A percentile compares a stretch with the other conserved stretches of the same genome.
Evolutionary conservation across 2,888 invertebrate genomes (phyloP).

Genomic region (Linnaemya vulpina): DNA sequence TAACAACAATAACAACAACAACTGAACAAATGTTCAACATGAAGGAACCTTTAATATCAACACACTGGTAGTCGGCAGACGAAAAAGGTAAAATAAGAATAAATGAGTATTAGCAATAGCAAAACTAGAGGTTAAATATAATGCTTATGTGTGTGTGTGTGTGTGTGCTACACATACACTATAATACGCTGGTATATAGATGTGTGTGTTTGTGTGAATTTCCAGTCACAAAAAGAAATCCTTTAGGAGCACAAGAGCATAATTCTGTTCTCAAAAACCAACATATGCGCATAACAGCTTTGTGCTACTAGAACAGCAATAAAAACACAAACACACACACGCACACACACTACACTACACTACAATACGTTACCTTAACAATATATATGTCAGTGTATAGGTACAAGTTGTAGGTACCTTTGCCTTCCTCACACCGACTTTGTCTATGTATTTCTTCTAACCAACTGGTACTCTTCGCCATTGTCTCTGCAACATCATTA

Average conservation of each 20-base stretch:
- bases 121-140: slow-evolving; percentile 33
- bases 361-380: slow-evolving; percentile 32
- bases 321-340: not conserved
- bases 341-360: not conserved
- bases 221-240: not conserved
- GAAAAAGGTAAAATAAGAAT: slow-evolving; percentile 65
- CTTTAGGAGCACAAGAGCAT: slow-evolving; percentile 66
- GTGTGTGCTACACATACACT: too few relatives aligned
- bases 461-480: slow-evolving; percentile 14
- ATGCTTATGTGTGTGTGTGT: slow-evolving; percentile 1
- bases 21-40: slow-evolving; percentile 41
- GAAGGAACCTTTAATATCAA: slow-evolving; percentile 54
- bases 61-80: slow-evolving; percentile 38
- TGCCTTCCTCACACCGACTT: slow-evolving; percentile 46
- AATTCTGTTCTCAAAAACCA: slow-evolving; percentile 55
- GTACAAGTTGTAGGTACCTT: slow-evolving; percentile 59
- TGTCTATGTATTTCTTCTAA: slow-evolving; percentile 8
- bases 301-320: slow-evolving; percentile 37
- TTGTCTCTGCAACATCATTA: slow-evolving; percentile 41
- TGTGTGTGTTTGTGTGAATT: not conserved
- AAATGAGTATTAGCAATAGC: slow-evolving; percentile 52
- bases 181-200: not conserved
- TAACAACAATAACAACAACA: slow-evolving; percentile 33
- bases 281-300: slow-evolving; percentile 70
- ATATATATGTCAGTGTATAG: not conserved